A percentile compares a stretch with the other conserved stretches of the same genome.
phyloP scores from a whole-genome alignment of 2,888 invertebrate species.

The Drosophila atripex region DNA sequence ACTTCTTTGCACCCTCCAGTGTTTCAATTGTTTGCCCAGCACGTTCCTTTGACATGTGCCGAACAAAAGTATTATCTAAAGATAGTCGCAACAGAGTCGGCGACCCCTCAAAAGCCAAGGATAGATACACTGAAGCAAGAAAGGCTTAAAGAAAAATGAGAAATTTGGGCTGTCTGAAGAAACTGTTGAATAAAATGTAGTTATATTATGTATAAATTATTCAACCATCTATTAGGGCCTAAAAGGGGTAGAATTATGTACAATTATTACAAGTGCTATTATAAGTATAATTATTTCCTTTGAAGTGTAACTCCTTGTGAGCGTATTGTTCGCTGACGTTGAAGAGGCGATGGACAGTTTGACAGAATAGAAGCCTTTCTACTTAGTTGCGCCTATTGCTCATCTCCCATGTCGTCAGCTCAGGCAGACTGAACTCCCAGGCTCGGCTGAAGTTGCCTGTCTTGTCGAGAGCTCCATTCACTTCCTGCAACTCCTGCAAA shows the following conservation, averaged over 20 bases:
- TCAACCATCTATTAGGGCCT: no score
- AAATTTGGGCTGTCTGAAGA: no score
- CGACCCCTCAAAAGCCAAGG: not conserved
- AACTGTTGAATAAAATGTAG: no score
- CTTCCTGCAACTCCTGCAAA: slow-evolving; percentile 56
- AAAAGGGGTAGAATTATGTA: no score
- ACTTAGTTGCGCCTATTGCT: slow-evolving; percentile 8
- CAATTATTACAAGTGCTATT: no score
- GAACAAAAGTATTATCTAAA: slow-evolving; percentile 49
- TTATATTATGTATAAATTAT: no score
- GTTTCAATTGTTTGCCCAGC: slow-evolving; percentile 38
- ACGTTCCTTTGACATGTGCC: slow-evolving; percentile 46
- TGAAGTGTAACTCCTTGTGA: not conserved
- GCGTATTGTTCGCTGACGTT: not conserved
- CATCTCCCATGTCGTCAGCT: slow-evolving; percentile 27
- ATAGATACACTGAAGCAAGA: slow-evolving; percentile 1
- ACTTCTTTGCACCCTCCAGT: slow-evolving; percentile 30
- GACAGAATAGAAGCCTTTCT: slow-evolving; percentile 12
- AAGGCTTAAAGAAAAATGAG: not conserved
- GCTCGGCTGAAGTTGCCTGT: slow-evolving; percentile 60
- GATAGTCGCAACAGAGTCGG: slow-evolving; percentile 28
- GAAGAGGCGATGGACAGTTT: slow-evolving; percentile 12
- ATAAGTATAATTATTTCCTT: not conserved
- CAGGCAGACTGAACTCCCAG: slow-evolving; percentile 58
- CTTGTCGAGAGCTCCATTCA: slow-evolving; percentile 62